A percentile compares a stretch with the other conserved stretches of the same genome.
These are phyloP conservation scores for Aphidius ervi DNA, from an alignment of 1,140 invertebrate species.

Conservation along the genomic window DNA sequence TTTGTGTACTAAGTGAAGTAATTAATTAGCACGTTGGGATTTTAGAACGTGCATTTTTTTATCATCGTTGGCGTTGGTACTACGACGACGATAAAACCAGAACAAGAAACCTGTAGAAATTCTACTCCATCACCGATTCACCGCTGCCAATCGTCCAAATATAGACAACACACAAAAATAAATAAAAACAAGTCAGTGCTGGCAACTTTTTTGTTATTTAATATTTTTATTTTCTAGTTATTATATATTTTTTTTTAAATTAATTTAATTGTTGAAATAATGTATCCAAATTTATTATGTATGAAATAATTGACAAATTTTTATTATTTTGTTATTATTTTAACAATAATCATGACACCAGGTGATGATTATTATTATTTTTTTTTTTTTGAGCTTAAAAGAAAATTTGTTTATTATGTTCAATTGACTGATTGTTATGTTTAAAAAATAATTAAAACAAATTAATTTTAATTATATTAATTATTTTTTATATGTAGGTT, in stretches of 20 bases:
- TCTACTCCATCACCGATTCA: neutral
- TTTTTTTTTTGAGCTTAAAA: too few relatives aligned
- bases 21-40: too few relatives aligned
- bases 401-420: too few relatives aligned
- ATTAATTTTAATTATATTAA: neutral
- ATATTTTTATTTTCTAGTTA: conserved; percentile 14
- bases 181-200: conserved; percentile 51
- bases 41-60: too few relatives aligned
- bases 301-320: too few relatives aligned
- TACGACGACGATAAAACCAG: neutral
- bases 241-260: conserved; percentile 6
- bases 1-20: too few relatives aligned
- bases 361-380: too few relatives aligned
- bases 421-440: too few relatives aligned
- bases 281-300: too few relatives aligned
- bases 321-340: too few relatives aligned
- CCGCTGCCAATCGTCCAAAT: conserved; percentile 41
- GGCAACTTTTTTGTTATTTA: conserved; percentile 45
- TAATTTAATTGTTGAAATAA: neutral
- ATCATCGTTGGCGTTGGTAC: conserved; percentile 32
- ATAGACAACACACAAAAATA: conserved; percentile 24
- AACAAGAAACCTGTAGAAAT: neutral
- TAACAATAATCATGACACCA: too few relatives aligned
- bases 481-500: neutral
- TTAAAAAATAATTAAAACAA: too few relatives aligned